phyloP scores from a whole-genome alignment of 2,797 vertebrate genomes.

The Dromococcyx pavoninus region DNA sequence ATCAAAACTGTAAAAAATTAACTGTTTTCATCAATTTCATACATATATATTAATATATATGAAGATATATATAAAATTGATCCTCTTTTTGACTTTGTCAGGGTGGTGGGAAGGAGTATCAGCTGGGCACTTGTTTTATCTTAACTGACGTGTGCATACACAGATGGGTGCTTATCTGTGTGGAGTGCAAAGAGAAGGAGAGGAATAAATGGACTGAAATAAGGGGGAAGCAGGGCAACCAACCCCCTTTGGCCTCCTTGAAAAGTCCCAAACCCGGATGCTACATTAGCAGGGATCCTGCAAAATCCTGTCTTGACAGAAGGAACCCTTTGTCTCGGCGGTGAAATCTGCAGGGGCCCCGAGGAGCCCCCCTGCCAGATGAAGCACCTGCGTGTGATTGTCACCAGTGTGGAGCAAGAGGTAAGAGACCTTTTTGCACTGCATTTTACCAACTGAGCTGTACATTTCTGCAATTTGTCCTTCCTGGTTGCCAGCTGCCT shows the following conservation, averaged over 20 bases:
- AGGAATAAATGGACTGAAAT: neutral
- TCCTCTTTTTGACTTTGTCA: neutral
- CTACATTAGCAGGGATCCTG: neutral
- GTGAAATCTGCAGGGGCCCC: neutral
- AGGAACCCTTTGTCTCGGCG: neutral
- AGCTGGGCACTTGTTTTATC: neutral
- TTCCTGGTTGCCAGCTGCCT: neutral
- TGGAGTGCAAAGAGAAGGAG: conserved; percentile 36
- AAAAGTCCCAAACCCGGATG: neutral
- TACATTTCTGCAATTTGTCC: neutral
- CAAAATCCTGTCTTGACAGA: neutral
- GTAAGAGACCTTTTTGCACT: neutral
- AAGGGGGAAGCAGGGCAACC: neutral
- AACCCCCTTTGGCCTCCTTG: neutral
- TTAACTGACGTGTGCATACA: neutral
- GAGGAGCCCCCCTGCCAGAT: neutral
- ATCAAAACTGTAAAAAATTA: neutral
- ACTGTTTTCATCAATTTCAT: neutral
- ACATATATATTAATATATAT: neutral
- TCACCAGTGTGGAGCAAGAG: neutral
- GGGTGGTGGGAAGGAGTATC: neutral
- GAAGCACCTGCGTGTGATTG: neutral
- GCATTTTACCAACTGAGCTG: neutral
- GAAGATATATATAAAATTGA: neutral
- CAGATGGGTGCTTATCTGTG: neutral